Percentiles rank a stretch among this genome's conserved stretches.
phyloP scores from a whole-genome alignment of 2,797 vertebrate species.

The Sebastes baramenuke region DNA sequence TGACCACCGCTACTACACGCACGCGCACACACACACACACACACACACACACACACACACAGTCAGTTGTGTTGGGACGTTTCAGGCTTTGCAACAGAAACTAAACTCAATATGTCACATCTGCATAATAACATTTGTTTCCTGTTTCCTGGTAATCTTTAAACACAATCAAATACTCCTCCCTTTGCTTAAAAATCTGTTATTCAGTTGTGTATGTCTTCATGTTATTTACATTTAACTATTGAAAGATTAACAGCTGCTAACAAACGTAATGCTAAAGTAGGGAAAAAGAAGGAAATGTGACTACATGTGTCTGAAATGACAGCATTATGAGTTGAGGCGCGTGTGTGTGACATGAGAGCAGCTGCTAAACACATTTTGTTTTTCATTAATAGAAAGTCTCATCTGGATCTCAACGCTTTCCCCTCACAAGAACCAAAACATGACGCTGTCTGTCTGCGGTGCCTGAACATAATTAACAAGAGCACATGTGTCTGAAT shows the following conservation, averaged over 20 bases:
- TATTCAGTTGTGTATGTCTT: background rate
- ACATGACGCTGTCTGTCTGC: background rate
- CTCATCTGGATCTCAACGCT: background rate
- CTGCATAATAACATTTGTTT: background rate
- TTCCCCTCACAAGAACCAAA: background rate
- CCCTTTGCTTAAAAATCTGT: background rate
- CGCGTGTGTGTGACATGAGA: background rate
- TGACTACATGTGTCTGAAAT: background rate
- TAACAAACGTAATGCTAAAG: background rate
- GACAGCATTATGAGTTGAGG: background rate
- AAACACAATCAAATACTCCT: background rate
- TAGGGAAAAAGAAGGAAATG: background rate
- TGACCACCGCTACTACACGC: constrained; percentile 3
- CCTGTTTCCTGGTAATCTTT: background rate
- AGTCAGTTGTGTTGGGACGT: background rate
- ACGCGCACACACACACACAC: background rate
- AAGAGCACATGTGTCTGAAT: background rate
- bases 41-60: background rate
- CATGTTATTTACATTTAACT: background rate
- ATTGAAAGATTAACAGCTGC: rapidly evolving
- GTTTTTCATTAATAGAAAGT: background rate
- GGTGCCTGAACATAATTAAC: background rate
- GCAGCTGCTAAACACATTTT: constrained; percentile 14
- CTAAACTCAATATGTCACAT: background rate
- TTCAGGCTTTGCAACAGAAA: background rate